These are phyloP conservation scores for Hipposideros armiger DNA, from an alignment of 2,113 vertebrate genomes.

Conservation along the genomic window DNA sequence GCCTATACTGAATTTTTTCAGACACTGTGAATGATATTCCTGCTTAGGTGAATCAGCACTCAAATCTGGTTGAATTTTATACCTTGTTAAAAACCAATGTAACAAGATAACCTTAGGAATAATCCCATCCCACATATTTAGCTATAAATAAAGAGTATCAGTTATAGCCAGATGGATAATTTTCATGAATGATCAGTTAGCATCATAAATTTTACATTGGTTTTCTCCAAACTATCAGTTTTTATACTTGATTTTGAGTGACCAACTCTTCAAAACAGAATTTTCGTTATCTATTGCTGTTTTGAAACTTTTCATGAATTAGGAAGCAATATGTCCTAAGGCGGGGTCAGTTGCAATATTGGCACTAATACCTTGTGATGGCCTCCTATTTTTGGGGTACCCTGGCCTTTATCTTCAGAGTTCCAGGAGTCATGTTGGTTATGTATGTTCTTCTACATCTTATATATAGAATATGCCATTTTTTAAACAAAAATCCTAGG, in stretches of 20 bases:
- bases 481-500: neutral
- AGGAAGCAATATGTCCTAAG: neutral
- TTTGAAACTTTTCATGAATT: slow-evolving; percentile 23
- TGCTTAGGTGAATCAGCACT: neutral
- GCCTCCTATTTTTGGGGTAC: neutral
- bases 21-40: neutral
- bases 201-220: neutral
- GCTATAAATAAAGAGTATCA: neutral
- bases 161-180: neutral
- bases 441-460: neutral
- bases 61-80: neutral
- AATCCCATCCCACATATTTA: slow-evolving; percentile 9
- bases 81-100: neutral
- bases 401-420: neutral
- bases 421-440: neutral
- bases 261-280: neutral
- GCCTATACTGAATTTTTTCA: neutral
- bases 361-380: neutral
- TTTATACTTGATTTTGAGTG: neutral
- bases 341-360: neutral
- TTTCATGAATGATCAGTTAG: neutral
- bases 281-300: neutral
- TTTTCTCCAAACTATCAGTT: neutral
- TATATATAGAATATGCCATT: neutral
- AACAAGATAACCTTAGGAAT: neutral